phyloP scores from a whole-genome alignment of 2,888 invertebrate species.

The Drosophila birchii region DNA sequence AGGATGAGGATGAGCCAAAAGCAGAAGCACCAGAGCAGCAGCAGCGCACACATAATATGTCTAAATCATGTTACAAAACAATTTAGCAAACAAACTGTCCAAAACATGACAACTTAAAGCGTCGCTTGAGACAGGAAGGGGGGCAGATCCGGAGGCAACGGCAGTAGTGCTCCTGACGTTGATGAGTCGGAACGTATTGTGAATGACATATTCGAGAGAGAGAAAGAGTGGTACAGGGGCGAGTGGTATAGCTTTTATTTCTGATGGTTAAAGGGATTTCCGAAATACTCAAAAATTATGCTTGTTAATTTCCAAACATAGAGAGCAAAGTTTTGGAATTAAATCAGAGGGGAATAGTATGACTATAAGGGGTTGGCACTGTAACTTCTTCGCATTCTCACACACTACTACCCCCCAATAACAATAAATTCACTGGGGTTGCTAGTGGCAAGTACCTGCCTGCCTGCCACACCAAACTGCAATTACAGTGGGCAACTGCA shows the following conservation, averaged over 20 bases:
- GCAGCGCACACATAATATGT: constrained; percentile 62
- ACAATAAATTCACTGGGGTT: constrained; percentile 14
- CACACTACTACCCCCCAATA: constrained; percentile 16
- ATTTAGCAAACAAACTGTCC: constrained; percentile 83
- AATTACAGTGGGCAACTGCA: constrained; percentile 30
- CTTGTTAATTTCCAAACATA: constrained; percentile 19
- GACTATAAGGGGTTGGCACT: not conserved
- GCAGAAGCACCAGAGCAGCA: constrained; percentile 2
- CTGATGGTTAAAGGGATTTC: constrained; percentile 10
- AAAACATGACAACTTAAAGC: constrained; percentile 81
- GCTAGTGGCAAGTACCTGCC: constrained; percentile 25
- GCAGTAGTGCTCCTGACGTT: constrained; percentile 59
- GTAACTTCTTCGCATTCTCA: constrained; percentile 4
- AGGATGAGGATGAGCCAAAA: constrained; percentile 1
- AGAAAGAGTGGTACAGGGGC: not conserved
- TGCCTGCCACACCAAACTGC: constrained; percentile 33
- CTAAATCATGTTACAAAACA: constrained; percentile 81
- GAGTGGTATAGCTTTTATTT: not conserved
- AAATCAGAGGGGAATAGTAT: constrained; percentile 11
- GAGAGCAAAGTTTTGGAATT: constrained; percentile 23
- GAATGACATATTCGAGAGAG: constrained; percentile 66
- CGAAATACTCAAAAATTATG: constrained; percentile 55
- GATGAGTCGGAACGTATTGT: constrained; percentile 74
- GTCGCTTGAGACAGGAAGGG: constrained; percentile 62
- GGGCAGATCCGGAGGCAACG: constrained; percentile 11